Conservation (phyloP, 2,797 vertebrate species). For the Acridotheres tristis region DNA sequence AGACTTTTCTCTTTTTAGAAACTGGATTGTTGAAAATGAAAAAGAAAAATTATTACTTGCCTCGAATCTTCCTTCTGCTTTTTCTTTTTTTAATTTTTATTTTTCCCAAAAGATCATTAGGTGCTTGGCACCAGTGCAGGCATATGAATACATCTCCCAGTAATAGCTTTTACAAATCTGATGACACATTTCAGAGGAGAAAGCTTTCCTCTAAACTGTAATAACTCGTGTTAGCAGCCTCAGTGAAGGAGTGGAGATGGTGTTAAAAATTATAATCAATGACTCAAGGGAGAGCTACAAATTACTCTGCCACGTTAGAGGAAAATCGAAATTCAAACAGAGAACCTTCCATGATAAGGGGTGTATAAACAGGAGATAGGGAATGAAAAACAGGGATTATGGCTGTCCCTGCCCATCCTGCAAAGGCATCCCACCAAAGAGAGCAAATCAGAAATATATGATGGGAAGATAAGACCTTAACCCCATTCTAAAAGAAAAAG, state of each 20-base stretch:
- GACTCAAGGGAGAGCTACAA: neutral
- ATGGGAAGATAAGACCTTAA: neutral
- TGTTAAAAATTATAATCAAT: neutral
- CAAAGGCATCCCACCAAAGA: neutral
- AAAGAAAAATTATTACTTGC: neutral
- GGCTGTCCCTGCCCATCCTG: neutral
- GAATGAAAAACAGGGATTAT: neutral
- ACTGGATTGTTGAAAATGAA: neutral
- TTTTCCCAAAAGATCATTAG: neutral
- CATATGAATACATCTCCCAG: neutral
- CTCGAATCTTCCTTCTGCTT: neutral
- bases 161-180: conserved; percentile 23
- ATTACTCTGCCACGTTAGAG: neutral
- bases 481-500: neutral
- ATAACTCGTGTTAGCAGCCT: neutral
- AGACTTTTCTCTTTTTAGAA: neutral
- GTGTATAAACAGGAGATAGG: neutral
- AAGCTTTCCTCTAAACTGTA: neutral
- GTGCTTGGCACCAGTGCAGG: neutral
- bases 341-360: neutral
- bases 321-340: neutral
- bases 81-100: neutral
- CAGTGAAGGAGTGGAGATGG: neutral
- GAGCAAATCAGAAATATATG: neutral
- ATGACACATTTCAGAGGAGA: neutral